Evolutionary conservation across 1,140 invertebrate species (phyloP).

Genomic region (Cyclargus thomasi): DNA sequence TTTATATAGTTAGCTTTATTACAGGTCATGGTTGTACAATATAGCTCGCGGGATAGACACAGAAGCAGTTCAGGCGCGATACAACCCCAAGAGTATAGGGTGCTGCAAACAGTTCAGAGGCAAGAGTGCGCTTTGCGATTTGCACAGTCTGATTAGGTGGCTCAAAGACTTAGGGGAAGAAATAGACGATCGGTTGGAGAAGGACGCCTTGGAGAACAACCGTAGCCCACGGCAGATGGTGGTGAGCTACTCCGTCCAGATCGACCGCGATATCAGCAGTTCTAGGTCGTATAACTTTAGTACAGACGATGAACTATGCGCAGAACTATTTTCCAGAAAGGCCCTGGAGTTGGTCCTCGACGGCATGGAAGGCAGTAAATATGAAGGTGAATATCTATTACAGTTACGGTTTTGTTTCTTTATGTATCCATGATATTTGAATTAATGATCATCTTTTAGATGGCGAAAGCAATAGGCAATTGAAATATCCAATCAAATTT

Average conservation of each 20-base stretch:
- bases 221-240: conserved; percentile 81
- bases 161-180: conserved; percentile 86
- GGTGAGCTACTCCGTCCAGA: conserved; percentile 74
- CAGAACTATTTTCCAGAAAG: conserved; percentile 62
- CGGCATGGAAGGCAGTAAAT: conserved; percentile 51
- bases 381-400: conserved; percentile 49
- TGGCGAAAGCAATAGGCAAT: conserved; percentile 50
- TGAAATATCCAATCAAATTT: conserved; percentile 79
- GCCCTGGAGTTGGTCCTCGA: conserved; percentile 78
- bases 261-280: conserved; percentile 77
- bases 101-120: conserved; percentile 96
- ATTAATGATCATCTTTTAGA: conserved; percentile 29
- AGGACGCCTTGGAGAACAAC: conserved; percentile 85
- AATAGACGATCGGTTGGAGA: conserved; percentile 88
- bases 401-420: not conserved
- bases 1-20: conserved; percentile 28
- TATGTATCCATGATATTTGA: not conserved
- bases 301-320: conserved; percentile 77
- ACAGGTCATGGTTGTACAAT: conserved; percentile 88
- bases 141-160: conserved; percentile 88
- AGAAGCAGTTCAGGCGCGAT: conserved; percentile 88
- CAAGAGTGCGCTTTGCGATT: conserved; percentile 82
- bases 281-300: conserved; percentile 77
- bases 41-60: conserved; percentile 91
- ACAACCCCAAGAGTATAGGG: conserved; percentile 94